Evolutionary conservation across 1,140 invertebrate species (phyloP).

Genomic region (Schlechtendalia chinensis): DNA sequence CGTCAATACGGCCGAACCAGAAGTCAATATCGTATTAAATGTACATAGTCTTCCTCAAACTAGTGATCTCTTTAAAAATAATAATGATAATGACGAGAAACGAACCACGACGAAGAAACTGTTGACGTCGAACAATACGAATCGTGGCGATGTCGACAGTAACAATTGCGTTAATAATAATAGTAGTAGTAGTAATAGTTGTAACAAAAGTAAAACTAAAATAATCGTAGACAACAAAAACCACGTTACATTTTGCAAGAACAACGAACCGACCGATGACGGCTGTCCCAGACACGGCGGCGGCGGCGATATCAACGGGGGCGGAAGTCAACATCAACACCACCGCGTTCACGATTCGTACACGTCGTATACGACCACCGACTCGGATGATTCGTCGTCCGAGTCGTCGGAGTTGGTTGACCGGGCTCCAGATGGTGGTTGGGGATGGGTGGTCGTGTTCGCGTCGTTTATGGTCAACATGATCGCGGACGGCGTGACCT

Average conservation of each 20-base stretch:
- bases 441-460: constrained; percentile 90
- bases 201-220: constrained; percentile 3
- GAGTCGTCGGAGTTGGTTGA: constrained; percentile 56
- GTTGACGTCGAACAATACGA: neutral
- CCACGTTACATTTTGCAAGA: constrained; percentile 37
- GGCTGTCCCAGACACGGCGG: neutral
- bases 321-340: neutral
- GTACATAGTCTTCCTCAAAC: neutral
- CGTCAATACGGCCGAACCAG: constrained; percentile 23
- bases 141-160: neutral
- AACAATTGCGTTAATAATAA: neutral
- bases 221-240: constrained; percentile 8
- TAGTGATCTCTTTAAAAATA: constrained; percentile 21
- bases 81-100: neutral
- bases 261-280: constrained; percentile 6
- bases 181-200: neutral
- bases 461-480: constrained; percentile 84
- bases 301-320: neutral
- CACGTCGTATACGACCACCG: constrained; percentile 32
- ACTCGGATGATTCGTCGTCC: constrained; percentile 40
- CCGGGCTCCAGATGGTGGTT: constrained; percentile 78
- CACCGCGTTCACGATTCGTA: constrained; percentile 24
- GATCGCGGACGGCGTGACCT: constrained; percentile 86
- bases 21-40: constrained; percentile 8
- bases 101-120: neutral